Evolutionary conservation across 2,888 invertebrate species (phyloP).

Genomic region (Yponomeuta malinellus): DNA sequence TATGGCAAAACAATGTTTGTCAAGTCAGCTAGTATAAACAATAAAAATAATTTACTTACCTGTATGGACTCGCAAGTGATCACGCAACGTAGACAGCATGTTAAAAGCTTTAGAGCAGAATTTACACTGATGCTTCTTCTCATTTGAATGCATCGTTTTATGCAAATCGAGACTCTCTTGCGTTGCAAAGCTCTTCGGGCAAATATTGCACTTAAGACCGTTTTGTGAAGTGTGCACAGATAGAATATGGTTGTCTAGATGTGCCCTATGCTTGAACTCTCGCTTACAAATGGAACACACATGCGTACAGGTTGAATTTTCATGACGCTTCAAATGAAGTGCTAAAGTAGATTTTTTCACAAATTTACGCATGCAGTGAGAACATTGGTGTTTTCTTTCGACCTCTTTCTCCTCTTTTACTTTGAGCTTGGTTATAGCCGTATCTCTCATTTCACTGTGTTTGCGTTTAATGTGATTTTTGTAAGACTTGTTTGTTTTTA

Average conservation of each 20-base stretch:
- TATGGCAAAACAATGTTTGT: too few relatives aligned
- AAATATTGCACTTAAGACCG: constrained; percentile 63
- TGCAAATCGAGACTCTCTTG: constrained; percentile 62
- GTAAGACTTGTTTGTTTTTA: not conserved
- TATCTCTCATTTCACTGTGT: not conserved
- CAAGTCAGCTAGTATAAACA: too few relatives aligned
- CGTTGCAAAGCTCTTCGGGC: constrained; percentile 51
- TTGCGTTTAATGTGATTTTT: constrained; percentile 5
- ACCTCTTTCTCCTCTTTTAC: constrained; percentile 18
- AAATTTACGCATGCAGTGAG: constrained; percentile 53
- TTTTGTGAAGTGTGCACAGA: constrained; percentile 60
- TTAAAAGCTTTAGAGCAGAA: constrained; percentile 58
- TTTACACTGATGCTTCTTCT: constrained; percentile 68
- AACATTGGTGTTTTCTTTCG: constrained; percentile 38
- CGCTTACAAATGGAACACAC: constrained; percentile 54
- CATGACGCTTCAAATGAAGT: constrained; percentile 48
- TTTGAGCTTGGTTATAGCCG: constrained; percentile 12
- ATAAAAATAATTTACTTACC: not conserved
- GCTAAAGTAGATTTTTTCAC: constrained; percentile 44
- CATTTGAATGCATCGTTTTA: constrained; percentile 57
- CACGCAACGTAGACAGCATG: constrained; percentile 75
- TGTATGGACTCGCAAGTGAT: constrained; percentile 60
- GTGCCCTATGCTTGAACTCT: constrained; percentile 74
- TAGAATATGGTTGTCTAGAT: constrained; percentile 69
- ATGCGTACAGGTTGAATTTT: constrained; percentile 38